phyloP scores from a whole-genome alignment of 2,888 invertebrate genomes.

The Drosophila mettleri region DNA sequence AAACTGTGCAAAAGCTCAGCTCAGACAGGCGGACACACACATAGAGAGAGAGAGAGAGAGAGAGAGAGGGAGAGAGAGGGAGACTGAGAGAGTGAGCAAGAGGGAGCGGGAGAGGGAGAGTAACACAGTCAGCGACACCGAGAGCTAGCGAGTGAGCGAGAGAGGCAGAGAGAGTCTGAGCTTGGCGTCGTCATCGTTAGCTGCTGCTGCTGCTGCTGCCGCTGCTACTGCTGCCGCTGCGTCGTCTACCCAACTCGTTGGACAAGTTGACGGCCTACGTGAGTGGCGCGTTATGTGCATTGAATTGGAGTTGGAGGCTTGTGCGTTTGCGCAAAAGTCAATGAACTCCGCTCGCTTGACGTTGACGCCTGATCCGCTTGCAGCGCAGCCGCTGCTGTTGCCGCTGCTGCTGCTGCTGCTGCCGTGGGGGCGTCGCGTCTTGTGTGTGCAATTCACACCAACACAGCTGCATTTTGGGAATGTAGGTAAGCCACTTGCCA shows the following conservation, averaged over 20 bases:
- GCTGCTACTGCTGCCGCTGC: slow-evolving; percentile 41
- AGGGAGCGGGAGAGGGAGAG: slow-evolving; percentile 10
- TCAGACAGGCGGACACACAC: slow-evolving; percentile 15
- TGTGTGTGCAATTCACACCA: slow-evolving; percentile 71
- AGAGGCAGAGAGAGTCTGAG: slow-evolving; percentile 21
- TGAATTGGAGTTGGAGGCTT: slow-evolving; percentile 78
- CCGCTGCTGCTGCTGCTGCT: slow-evolving; percentile 40
- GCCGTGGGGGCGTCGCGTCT: slow-evolving; percentile 61
- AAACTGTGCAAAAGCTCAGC: slow-evolving; percentile 43
- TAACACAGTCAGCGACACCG: background rate
- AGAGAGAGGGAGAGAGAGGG: slow-evolving; percentile 1
- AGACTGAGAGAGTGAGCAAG: background rate
- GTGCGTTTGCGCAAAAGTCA: slow-evolving; percentile 79
- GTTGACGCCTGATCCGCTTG: slow-evolving; percentile 53
- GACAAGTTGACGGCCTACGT: slow-evolving; percentile 80
- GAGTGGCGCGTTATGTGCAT: slow-evolving; percentile 74
- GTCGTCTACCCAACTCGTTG: slow-evolving; percentile 81
- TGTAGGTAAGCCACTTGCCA: slow-evolving; percentile 79
- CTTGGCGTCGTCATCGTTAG: slow-evolving; percentile 18
- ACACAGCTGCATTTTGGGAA: slow-evolving; percentile 67
- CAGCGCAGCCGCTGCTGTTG: slow-evolving; percentile 51
- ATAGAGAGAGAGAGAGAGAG: slow-evolving; percentile 24
- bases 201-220: slow-evolving; percentile 31
- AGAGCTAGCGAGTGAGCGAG: slow-evolving; percentile 6
- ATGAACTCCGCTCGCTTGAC: slow-evolving; percentile 67